Evolutionary conservation across 1,140 invertebrate species (phyloP), one percentile per base, ranked within the genome.

Genomic region (Drosophila saltans): DNA sequence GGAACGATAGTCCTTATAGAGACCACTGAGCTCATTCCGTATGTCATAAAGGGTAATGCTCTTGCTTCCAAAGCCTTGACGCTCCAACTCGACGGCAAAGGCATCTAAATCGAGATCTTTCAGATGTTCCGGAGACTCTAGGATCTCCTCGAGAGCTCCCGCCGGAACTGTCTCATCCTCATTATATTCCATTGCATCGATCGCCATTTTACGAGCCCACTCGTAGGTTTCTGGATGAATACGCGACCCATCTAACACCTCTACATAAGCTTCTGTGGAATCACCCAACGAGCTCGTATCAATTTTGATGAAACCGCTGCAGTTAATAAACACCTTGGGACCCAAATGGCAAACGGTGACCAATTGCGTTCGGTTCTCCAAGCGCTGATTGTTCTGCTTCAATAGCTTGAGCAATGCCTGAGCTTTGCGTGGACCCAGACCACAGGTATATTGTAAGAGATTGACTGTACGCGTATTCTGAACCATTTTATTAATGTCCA

Each of bases 181-280:
- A 80, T 99, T 98, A 79, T 99, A 99, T 80, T 99, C 99, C 9
- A 99, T 93, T 6, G 99, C 99, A 94, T 99, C 99, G 0, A 99
- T 98, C 3, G 99, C 99, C 98, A 99, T 99, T 94, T 99, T 99
- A 24, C 98, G 93, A 0, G 99, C 99, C 98, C 98, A 99, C 92
- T 99, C 99, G 84, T 99, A 99, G 0, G 98, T 98, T 93, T 99
- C 99, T 0, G 99, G 99, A 93, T 99, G 99, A 0, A 99, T 98
- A 74, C 99, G 94, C 0, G 99, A 99, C 0, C 98, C 98, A 92
- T 99, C 99, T 3, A 99, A 93, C 0, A 99, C 98, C 94, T 99
- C 98, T 0, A 99, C 97, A 82, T 98, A 98, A 0, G 97, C 95
- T 84, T 99, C 97, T 0, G 97, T 98, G 91, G 97, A 96, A 89